A percentile compares a stretch with the other conserved stretches of the same genome.
phyloP scores from a whole-genome alignment of 2,113 vertebrate species.

The Phoenicopterus ruber region DNA sequence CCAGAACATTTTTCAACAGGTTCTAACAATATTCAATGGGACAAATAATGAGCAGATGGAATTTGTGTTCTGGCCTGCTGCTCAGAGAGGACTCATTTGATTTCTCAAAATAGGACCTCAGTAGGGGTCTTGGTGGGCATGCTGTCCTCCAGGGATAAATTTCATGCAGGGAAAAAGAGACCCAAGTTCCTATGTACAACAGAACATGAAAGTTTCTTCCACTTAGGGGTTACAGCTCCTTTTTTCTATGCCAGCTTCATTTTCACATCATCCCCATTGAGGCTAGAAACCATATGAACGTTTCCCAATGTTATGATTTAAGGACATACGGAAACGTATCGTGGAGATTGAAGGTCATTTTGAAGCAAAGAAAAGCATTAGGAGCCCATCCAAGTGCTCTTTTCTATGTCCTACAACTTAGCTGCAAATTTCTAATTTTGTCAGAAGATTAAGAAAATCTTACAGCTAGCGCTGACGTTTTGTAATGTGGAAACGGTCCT shows the following conservation, averaged over 20 bases:
- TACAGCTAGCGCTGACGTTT: neutral
- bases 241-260: neutral
- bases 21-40: neutral
- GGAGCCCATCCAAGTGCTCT: neutral
- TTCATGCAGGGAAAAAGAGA: neutral
- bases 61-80: neutral
- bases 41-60: neutral
- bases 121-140: neutral
- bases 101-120: neutral
- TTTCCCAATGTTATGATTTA: neutral
- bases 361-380: neutral
- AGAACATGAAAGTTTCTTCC: neutral
- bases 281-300: neutral
- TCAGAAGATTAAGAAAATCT: neutral
- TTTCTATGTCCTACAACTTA: neutral
- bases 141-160: neutral
- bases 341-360: neutral
- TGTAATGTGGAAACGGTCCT: neutral
- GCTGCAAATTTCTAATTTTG: neutral
- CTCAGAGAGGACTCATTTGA: neutral
- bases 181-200: neutral
- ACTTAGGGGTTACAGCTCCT: neutral
- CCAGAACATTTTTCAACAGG: neutral
- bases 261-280: neutral
- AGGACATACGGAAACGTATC: accelerated